Evolutionary conservation across 2,888 invertebrate species (phyloP).

Genomic region (Cinara cedri): DNA sequence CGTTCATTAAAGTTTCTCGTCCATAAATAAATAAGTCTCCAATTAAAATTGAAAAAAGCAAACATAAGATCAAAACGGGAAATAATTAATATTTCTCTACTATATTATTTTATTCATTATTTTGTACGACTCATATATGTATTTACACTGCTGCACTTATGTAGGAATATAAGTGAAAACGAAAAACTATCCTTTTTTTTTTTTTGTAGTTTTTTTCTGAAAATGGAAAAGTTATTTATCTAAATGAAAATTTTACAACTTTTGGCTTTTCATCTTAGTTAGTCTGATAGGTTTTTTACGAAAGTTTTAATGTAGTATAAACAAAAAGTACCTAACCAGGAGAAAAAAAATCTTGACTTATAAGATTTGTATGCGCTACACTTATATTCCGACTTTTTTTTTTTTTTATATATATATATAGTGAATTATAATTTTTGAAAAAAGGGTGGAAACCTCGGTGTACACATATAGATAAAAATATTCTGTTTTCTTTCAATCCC

Average conservation of each 20-base stretch:
- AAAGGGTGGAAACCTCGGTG: not conserved
- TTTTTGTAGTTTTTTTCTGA: not conserved
- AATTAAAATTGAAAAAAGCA: too few relatives aligned
- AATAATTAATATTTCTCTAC: too few relatives aligned
- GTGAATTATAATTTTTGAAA: not conserved
- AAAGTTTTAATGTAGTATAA: conserved; percentile 27
- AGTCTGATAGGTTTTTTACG: not conserved
- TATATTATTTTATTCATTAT: too few relatives aligned
- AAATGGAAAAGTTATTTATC: conserved; percentile 2
- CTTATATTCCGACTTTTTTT: not conserved
- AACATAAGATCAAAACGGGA: too few relatives aligned
- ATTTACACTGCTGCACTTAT: too few relatives aligned
- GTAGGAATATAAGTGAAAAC: not conserved
- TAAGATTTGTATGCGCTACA: not conserved
- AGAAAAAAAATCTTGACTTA: not conserved
- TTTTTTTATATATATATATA: not conserved
- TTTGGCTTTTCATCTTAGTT: conserved; percentile 15
- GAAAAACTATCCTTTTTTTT: not conserved
- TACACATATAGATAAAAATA: not conserved
- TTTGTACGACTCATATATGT: too few relatives aligned
- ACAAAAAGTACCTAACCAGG: not conserved
- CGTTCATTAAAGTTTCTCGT: too few relatives aligned
- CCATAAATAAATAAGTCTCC: too few relatives aligned
- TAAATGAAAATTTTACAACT: conserved; percentile 34
- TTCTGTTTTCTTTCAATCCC: not conserved